Evolutionary conservation across 1,140 invertebrate species (phyloP).

Genomic region (Artemia franciscana): DNA sequence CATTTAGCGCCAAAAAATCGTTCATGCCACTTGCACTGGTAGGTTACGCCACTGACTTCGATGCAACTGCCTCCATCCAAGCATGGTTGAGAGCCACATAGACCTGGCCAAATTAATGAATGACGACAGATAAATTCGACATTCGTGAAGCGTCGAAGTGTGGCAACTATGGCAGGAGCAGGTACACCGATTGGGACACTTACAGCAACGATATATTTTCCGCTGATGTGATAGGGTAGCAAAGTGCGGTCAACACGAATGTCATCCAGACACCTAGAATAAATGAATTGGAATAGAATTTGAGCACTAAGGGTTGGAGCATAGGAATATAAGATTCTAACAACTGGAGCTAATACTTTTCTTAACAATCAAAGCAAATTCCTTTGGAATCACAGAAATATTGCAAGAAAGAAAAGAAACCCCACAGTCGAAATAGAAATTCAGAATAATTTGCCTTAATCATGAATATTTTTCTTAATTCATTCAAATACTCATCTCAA

Average conservation of each 20-base stretch:
- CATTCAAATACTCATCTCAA: no score
- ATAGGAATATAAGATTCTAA: no score
- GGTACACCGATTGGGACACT: conserved; percentile 11
- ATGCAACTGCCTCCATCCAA: conserved; percentile 62
- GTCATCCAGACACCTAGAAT: conserved; percentile 61
- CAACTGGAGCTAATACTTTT: no score
- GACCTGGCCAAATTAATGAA: conserved; percentile 34
- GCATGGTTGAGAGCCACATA: conserved; percentile 67
- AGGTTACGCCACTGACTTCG: conserved; percentile 28
- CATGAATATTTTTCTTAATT: no score
- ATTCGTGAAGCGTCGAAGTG: conserved; percentile 40
- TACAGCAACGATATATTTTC: conserved; percentile 28
- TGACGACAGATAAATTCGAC: conserved; percentile 48
- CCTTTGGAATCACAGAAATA: not conserved
- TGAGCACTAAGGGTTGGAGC: no score
- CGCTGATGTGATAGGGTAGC: conserved; percentile 47
- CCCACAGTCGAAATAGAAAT: not conserved
- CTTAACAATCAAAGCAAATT: not conserved
- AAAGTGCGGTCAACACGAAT: conserved; percentile 47
- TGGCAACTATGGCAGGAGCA: conserved; percentile 8
- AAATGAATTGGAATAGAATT: not conserved
- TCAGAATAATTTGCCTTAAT: not conserved
- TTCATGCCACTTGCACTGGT: conserved; percentile 49
- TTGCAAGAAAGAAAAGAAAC: not conserved
- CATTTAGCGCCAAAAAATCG: conserved; percentile 53